Conservation (phyloP, 2,797 vertebrate species). For the Helicolenus hilgendorfi region DNA sequence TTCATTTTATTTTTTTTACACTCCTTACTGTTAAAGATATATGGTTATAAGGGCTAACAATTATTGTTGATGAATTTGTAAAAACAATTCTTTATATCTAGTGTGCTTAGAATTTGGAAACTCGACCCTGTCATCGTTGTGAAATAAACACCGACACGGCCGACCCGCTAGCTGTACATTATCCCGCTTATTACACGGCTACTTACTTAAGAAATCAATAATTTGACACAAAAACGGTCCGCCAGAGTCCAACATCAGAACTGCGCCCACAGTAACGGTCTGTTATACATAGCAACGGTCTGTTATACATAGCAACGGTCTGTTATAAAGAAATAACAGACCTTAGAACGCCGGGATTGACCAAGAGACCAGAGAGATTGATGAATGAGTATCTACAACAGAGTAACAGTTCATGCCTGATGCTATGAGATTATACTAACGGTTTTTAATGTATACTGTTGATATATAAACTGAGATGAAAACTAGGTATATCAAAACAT, state of each 20-base stretch:
- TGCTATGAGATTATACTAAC: not conserved
- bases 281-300: too few species aligned
- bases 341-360: too few species aligned
- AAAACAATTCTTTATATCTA: not conserved
- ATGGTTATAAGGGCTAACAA: not conserved
- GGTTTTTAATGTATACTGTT: not conserved
- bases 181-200: too few species aligned
- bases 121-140: not conserved
- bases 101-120: not conserved
- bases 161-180: too few species aligned
- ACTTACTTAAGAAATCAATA: too few species aligned
- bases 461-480: not conserved
- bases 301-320: too few species aligned
- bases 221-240: too few species aligned
- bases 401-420: not conserved
- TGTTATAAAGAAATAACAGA: too few species aligned
- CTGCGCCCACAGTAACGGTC: accelerated
- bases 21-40: not conserved
- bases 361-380: not conserved
- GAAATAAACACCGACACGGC: too few species aligned
- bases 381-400: not conserved
- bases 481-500: not conserved
- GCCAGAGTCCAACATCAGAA: too few species aligned
- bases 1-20: not conserved
- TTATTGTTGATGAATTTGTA: not conserved